Evolutionary conservation across 1,140 invertebrate genomes (phyloP).

Genomic region (Apis mellifera): DNA sequence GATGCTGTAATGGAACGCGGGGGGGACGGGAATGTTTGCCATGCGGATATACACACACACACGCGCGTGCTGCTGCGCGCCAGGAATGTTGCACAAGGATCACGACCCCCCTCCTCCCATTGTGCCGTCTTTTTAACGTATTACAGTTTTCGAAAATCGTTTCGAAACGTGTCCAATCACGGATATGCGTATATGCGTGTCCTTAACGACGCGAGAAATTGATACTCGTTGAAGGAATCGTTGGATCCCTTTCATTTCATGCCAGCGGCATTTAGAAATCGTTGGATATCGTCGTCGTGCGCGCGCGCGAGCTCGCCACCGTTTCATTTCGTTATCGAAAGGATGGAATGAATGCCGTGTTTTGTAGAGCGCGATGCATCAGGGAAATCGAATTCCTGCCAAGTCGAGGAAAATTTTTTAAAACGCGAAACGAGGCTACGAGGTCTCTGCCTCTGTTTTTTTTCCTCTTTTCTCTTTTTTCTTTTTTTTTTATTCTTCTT

Average conservation of each 20-base stretch:
- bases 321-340: conserved; percentile 16
- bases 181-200: background rate
- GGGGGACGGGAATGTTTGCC: conserved; percentile 24
- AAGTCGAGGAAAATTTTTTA: conserved; percentile 35
- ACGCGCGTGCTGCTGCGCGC: background rate
- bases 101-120: background rate
- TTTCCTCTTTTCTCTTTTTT: background rate
- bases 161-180: conserved; percentile 1
- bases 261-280: conserved; percentile 4
- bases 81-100: conserved; percentile 13
- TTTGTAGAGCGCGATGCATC: conserved; percentile 32
- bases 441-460: background rate
- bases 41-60: background rate
- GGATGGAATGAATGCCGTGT: conserved; percentile 26
- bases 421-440: conserved; percentile 30
- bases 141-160: background rate
- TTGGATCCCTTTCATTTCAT: conserved; percentile 17
- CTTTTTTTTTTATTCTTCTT: background rate
- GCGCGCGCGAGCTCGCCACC: background rate
- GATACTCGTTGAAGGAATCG: conserved; percentile 14
- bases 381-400: conserved; percentile 43
- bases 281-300: background rate
- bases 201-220: background rate
- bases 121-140: conserved; percentile 38
- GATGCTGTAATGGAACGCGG: conserved; percentile 44